Conservation (phyloP, 1,140 invertebrate species). For the Orius insidiosus region DNA sequence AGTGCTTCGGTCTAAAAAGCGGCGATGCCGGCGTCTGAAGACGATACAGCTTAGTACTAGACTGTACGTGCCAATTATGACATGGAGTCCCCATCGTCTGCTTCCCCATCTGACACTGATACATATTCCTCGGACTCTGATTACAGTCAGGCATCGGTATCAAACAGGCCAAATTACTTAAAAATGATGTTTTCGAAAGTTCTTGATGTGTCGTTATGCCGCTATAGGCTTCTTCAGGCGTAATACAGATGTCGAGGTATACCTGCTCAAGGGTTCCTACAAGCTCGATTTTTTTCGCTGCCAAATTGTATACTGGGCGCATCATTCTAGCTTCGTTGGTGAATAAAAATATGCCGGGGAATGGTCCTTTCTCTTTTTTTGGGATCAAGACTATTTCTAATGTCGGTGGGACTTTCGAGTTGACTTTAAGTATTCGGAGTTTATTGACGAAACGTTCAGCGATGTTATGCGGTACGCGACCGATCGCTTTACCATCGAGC, state of each 20-base stretch:
- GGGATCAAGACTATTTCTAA: slow-evolving; percentile 73
- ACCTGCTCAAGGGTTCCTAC: slow-evolving; percentile 95
- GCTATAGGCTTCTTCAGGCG: slow-evolving; percentile 48
- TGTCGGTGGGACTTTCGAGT: slow-evolving; percentile 51
- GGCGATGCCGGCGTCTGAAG: slow-evolving; percentile 77
- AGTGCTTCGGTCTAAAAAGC: slow-evolving; percentile 69
- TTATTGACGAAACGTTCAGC: slow-evolving; percentile 43
- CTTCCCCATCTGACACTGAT: slow-evolving; percentile 99
- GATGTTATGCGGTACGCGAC: slow-evolving; percentile 48
- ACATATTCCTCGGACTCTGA: slow-evolving; percentile 97
- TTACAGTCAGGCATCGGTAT: slow-evolving; percentile 98
- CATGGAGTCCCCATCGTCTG: slow-evolving; percentile 97
- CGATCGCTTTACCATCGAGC: slow-evolving; percentile 69
- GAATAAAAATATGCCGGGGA: slow-evolving; percentile 83
- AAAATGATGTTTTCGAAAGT: slow-evolving; percentile 63
- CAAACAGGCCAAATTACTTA: slow-evolving; percentile 85
- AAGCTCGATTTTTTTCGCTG: slow-evolving; percentile 55
- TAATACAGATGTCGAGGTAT: slow-evolving; percentile 75
- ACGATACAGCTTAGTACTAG: slow-evolving; percentile 86
- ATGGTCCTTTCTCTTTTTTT: slow-evolving; percentile 45
- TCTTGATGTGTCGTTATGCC: slow-evolving; percentile 85
- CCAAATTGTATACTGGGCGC: slow-evolving; percentile 81
- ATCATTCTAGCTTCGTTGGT: slow-evolving; percentile 77
- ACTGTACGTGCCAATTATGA: slow-evolving; percentile 68
- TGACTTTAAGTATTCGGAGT: slow-evolving; percentile 58